A percentile compares a stretch with the other conserved stretches of the same genome.
Conservation (phyloP, 2,113 vertebrate genomes). For the Piaya cayana region DNA sequence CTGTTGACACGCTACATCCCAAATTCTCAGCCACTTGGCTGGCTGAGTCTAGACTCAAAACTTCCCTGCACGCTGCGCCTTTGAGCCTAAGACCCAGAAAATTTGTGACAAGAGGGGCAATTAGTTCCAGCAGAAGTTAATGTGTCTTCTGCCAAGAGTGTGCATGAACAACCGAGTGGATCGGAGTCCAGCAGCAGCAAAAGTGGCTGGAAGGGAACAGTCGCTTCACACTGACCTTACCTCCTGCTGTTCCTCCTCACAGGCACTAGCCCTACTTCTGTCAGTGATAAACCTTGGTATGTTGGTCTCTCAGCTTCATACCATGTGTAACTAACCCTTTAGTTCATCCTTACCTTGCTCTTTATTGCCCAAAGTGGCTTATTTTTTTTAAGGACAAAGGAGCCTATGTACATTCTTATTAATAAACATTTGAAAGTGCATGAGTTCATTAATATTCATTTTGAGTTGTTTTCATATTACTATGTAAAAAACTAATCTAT, state of each 20-base stretch:
- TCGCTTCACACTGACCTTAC: neutral
- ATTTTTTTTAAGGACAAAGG: neutral
- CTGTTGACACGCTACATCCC: neutral
- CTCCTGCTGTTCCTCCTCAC: neutral
- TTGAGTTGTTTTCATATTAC: neutral
- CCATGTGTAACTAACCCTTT: neutral
- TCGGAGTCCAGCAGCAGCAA: rapidly evolving
- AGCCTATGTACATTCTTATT: neutral
- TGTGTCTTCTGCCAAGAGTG: rapidly evolving
- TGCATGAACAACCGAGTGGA: rapidly evolving
- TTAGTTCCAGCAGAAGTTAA: neutral
- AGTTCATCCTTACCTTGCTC: neutral
- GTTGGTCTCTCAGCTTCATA: neutral
- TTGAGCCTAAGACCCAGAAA: neutral
- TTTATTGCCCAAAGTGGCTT: neutral
- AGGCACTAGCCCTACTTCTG: neutral
- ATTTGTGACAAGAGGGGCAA: neutral
- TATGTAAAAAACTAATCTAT: neutral
- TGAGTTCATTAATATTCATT: neutral
- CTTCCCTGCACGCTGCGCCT: neutral
- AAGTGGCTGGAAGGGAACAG: neutral
- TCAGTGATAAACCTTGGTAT: neutral
- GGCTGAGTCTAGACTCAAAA: neutral
- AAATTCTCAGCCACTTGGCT: neutral
- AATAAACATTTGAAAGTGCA: neutral